phyloP scores from a whole-genome alignment of 2,888 invertebrate species.

The Cordylochernes scorpioides region DNA sequence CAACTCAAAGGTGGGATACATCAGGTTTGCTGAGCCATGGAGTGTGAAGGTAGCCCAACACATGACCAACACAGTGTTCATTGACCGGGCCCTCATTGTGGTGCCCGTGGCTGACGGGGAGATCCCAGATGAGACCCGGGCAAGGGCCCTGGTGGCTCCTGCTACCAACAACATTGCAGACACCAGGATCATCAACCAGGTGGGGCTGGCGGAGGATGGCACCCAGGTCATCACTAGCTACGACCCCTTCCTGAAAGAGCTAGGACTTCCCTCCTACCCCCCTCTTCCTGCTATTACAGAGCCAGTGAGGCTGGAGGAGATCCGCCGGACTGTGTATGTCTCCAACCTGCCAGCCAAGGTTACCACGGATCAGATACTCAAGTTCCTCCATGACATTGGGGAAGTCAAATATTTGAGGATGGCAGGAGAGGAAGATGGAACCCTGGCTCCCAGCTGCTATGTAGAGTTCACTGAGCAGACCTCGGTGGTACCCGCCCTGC shows the following conservation, averaged over 20 bases:
- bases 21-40: constrained; percentile 64
- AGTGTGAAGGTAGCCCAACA: constrained; percentile 88
- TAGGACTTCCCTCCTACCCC: constrained; percentile 68
- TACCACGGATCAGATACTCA: constrained; percentile 50
- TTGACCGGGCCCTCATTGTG: constrained; percentile 83
- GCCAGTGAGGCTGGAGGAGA: constrained; percentile 73
- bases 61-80: constrained; percentile 93
- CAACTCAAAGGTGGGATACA: constrained; percentile 80
- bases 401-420: constrained; percentile 84
- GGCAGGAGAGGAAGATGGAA: constrained; percentile 59
- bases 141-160: constrained; percentile 68
- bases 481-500: constrained; percentile 52
- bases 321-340: constrained; percentile 65
- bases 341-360: constrained; percentile 41
- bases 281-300: constrained; percentile 62
- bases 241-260: constrained; percentile 57
- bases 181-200: too few relatives aligned
- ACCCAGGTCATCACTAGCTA: constrained; percentile 61
- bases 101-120: constrained; percentile 47
- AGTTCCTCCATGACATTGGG: constrained; percentile 56
- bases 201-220: too few relatives aligned
- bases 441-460: constrained; percentile 37
- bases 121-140: constrained; percentile 84
- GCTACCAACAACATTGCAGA: constrained; percentile 57
- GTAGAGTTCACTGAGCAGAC: constrained; percentile 82